Base-by-base conservation (phyloP, 2,113 vertebrate species). In the Protomyctophum bolini region DNA sequence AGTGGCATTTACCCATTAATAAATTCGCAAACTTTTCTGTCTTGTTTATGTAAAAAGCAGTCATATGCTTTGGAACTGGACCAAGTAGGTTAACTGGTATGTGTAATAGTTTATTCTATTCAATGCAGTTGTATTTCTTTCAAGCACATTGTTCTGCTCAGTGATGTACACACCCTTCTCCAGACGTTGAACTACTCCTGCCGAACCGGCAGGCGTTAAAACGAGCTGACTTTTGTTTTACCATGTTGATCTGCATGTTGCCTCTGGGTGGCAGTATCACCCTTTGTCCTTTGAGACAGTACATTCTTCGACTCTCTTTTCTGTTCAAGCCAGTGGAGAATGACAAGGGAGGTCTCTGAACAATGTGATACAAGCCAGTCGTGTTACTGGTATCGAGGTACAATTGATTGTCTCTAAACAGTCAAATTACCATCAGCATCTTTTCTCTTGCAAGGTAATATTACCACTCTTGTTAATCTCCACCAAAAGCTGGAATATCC, bases 51-150 rank as follows among this genome's bases (percentile, higher is more conserved):
- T 89, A 91, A 93, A 94, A 94, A 94, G 93, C 93, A 89, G 87
- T 92, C 93, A 92, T 90, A 92, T 91, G 88, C 88, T 94, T 93
- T 91, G 93, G 93, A 94, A 77, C 92, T 87, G 93, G 92, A 94
- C 80, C 92, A 93, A 90, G 92, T 94, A 92, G 93, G 91, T 93
- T 94, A 92, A 92, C 84, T 86, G 92, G 93, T 94, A 94, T 82
- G 93, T 94, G 83, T 82, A 79, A 78, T 84, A 90, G 91, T 92
- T 94, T 92, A 74, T 91, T 91, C 81, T 89, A 92, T 87, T 93
- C 88, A 87, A 89, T 89, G 85, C 87, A 87, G 91, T 89, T 92
- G 87, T 92, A 73, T 93, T 87, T 82, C 72, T 82, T 85, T 90
- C 69, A 87, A 89, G 76, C 86, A 88, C 81, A 88, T 87, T 81